These are phyloP conservation scores for Ischnus inquisitorius DNA, from an alignment of 2,888 invertebrate species.

Conservation along the genomic window DNA sequence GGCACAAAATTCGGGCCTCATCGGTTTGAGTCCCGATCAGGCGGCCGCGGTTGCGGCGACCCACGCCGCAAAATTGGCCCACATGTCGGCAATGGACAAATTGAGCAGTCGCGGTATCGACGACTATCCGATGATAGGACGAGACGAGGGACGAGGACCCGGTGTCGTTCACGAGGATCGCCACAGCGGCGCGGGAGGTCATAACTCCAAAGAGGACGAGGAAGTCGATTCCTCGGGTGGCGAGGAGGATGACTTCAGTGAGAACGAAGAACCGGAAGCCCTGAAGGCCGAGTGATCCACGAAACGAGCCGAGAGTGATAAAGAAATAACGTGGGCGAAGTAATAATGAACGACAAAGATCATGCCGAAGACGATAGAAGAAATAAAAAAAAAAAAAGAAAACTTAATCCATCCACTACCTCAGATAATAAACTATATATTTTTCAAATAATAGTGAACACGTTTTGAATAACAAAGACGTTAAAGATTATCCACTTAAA, in stretches of 20 bases:
- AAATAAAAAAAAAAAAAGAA: constrained; percentile 42
- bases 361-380: constrained; percentile 59
- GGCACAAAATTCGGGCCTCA: constrained; percentile 92
- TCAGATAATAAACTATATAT: constrained; percentile 75
- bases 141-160: constrained; percentile 80
- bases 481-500: constrained; percentile 14
- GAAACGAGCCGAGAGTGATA: constrained; percentile 1
- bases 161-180: constrained; percentile 81
- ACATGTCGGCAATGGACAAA: constrained; percentile 89
- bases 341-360: constrained; percentile 34
- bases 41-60: constrained; percentile 89
- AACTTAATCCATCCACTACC: constrained; percentile 81
- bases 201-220: constrained; percentile 77
- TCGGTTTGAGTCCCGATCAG: constrained; percentile 89
- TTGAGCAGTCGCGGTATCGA: constrained; percentile 77
- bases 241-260: constrained; percentile 83
- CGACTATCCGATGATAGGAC: constrained; percentile 82
- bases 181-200: constrained; percentile 61
- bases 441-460: constrained; percentile 67
- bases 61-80: constrained; percentile 92
- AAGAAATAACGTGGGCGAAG: not conserved
- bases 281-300: constrained; percentile 80
- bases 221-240: constrained; percentile 81
- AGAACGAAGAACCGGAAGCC: constrained; percentile 82
- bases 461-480: constrained; percentile 40